A percentile compares a stretch with the other conserved stretches of the same genome.
These are phyloP conservation scores for Archivesica marissinica DNA, from an alignment of 1,140 invertebrate species.

Conservation along the genomic window DNA sequence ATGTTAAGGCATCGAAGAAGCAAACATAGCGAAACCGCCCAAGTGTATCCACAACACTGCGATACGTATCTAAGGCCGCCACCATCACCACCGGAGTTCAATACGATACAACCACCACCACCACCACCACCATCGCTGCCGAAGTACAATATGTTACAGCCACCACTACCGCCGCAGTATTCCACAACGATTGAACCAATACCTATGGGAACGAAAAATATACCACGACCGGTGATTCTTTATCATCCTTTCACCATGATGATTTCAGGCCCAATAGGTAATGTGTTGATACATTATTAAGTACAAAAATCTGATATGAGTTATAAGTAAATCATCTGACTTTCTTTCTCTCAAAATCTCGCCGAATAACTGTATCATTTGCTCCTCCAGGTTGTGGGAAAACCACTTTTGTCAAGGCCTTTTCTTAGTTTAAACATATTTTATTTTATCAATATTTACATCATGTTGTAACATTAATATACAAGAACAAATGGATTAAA, in stretches of 20 bases:
- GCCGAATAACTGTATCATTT: not conserved
- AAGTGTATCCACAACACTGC: not conserved
- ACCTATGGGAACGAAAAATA: too few species aligned
- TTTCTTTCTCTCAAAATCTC: too few species aligned
- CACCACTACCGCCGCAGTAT: too few species aligned
- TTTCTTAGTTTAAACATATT: too few species aligned
- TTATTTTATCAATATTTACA: too few species aligned
- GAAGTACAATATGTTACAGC: too few species aligned
- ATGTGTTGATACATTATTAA: not conserved
- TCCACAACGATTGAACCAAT: too few species aligned
- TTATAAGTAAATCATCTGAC: too few species aligned
- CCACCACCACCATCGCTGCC: too few species aligned
- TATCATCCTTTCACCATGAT: slow-evolving; percentile 42
- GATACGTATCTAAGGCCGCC: not conserved
- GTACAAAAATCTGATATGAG: not conserved
- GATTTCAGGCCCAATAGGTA: slow-evolving; percentile 34
- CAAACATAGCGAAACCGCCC: not conserved
- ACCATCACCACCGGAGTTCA: not conserved
- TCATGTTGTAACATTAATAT: too few species aligned
- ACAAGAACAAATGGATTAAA: too few species aligned
- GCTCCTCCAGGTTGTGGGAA: not conserved
- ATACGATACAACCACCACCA: too few species aligned
- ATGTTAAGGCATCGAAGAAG: not conserved
- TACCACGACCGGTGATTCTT: not conserved
- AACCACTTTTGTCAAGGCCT: not conserved